These are phyloP conservation scores for Mythimna vitellina DNA, from an alignment of 2,888 invertebrate genomes.

Conservation along the genomic window DNA sequence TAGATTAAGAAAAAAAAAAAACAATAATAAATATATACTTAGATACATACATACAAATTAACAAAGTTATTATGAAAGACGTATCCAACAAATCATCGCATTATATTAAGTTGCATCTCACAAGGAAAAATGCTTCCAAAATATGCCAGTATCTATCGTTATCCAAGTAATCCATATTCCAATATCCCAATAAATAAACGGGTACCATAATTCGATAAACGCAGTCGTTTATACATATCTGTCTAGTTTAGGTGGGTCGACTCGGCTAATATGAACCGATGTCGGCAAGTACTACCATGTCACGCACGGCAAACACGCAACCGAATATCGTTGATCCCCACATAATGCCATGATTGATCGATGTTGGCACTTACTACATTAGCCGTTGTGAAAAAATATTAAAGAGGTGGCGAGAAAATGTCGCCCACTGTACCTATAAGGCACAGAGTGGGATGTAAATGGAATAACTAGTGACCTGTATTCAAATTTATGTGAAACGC, in stretches of 20 bases:
- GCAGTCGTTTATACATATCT: conserved; percentile 57
- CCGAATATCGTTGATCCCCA: conserved; percentile 77
- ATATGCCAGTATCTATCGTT: conserved; percentile 24
- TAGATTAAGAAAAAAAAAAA: no score
- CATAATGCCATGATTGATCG: conserved; percentile 85
- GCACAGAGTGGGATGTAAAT: conserved; percentile 24
- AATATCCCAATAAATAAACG: conserved; percentile 58
- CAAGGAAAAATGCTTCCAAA: conserved; percentile 20
- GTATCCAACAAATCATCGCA: no score
- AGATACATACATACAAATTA: no score
- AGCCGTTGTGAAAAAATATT: conserved; percentile 71
- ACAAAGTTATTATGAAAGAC: no score
- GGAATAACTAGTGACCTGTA: conserved; percentile 21
- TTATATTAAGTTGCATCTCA: no score
- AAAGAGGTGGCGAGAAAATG: conserved; percentile 63
- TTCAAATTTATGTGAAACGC: conserved; percentile 13
- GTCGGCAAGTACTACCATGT: conserved; percentile 75
- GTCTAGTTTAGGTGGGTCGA: conserved; percentile 62
- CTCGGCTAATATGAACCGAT: conserved; percentile 72
- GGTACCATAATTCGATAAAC: conserved; percentile 62
- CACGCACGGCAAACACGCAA: conserved; percentile 81
- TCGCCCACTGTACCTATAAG: conserved; percentile 41
- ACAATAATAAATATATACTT: no score
- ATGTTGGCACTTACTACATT: conserved; percentile 83
- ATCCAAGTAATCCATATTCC: conserved; percentile 51